Base-by-base conservation (phyloP, 1,140 invertebrate species). In the Pseudomyrmex gracilis region DNA sequence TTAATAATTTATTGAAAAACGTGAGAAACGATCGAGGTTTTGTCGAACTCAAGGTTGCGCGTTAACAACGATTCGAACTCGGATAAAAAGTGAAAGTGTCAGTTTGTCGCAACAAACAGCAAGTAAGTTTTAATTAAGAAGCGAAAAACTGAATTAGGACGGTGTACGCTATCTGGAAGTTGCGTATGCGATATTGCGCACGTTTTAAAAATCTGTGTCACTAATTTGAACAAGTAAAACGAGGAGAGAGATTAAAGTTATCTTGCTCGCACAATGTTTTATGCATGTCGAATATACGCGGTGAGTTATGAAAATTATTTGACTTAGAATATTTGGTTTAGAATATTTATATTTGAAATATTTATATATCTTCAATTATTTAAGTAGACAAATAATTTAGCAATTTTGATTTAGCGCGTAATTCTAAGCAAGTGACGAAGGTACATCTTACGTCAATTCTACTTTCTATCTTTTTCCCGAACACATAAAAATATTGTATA, bases 51-150 rank as follows among this genome's bases (percentile, higher is more conserved):
- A 80, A 80, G 76, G 76, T 58, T 58, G 12, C n/a, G 17, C 43
- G 68, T 60, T 63, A 63, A 73, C 22, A 8, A 80, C 43, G n/a
- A 17, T 74, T 58, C 5, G 3, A 34, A 34, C 34, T n/a, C 10
- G 13, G 58, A 64, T 64, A 63, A 82, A 74, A 74, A 74, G 78
- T 74, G 70, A 82, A 82, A 74, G 78, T 61, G 17, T 47, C 15
- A 51, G 0, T 60, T 60, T 43, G 71, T n/a, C 10, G 12, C n/a
- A 57, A 45, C 20, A 17, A 0, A 58, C 2, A 43, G 73, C 24
- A 1, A 78, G 67, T 78, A 68, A 20, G n/a, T n/a, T n/a, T 47
- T 74, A 9, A 82, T 34, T 34, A 34, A 34, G 34, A 12, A 24
- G 5, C 22, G n/a, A 10, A 3, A 20, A 60, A 63, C 60, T 74